phyloP scores from a whole-genome alignment of 2,113 vertebrate genomes.

The Tympanuchus pallidicinctus region DNA sequence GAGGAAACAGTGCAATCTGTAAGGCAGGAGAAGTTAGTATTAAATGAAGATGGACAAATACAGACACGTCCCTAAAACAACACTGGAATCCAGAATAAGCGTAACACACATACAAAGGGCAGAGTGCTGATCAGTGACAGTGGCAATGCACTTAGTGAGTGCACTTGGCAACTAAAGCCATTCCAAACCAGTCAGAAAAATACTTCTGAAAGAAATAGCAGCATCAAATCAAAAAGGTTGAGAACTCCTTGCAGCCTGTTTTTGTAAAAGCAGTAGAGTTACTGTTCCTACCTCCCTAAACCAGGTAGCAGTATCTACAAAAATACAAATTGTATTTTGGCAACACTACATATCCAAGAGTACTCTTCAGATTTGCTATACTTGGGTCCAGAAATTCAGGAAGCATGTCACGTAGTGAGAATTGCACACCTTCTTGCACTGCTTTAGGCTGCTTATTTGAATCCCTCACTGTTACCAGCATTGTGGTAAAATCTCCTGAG shows the following conservation, averaged over 20 bases:
- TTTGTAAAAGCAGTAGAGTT: background rate
- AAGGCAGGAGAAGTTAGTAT: constrained; percentile 4
- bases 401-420: background rate
- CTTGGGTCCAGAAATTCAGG: background rate
- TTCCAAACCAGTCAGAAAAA: background rate
- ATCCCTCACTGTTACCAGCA: background rate
- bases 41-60: constrained; percentile 19
- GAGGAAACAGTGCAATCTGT: constrained; percentile 24
- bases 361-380: background rate
- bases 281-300: background rate
- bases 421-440: background rate
- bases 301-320: background rate
- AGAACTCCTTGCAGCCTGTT: background rate
- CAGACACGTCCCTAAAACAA: background rate
- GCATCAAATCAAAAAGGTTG: background rate
- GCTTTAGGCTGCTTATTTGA: background rate
- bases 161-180: background rate
- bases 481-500: background rate
- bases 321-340: background rate
- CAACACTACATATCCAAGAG: background rate
- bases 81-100: background rate
- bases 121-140: background rate
- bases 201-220: background rate
- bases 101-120: background rate
- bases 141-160: background rate